Evolutionary conservation across 2,888 invertebrate genomes (phyloP).

Genomic region (Entomobrya proxima): DNA sequence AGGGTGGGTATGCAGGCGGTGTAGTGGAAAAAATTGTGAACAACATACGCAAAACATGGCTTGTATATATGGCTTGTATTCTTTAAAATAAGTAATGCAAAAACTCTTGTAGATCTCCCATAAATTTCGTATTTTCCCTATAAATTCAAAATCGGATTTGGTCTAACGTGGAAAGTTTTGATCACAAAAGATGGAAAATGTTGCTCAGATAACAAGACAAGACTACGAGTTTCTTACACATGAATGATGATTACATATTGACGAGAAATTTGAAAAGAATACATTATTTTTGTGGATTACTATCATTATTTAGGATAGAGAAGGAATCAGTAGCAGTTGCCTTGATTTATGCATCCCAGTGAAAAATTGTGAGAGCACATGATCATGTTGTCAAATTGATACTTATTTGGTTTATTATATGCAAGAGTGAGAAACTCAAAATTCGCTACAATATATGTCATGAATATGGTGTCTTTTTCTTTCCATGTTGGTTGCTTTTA

Average conservation of each 20-base stretch:
- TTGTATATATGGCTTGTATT: neutral
- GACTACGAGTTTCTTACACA: constrained; percentile 35
- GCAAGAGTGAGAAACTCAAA: too few relatives aligned
- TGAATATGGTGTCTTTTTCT: too few relatives aligned
- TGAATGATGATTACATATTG: constrained; percentile 55
- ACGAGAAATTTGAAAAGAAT: constrained; percentile 39
- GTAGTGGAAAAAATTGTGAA: neutral
- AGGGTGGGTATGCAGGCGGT: neutral
- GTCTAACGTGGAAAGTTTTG: neutral
- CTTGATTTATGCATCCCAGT: too few relatives aligned
- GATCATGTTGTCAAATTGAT: too few relatives aligned
- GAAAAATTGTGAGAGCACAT: too few relatives aligned
- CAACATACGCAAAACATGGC: neutral
- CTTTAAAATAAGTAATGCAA: neutral
- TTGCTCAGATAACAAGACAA: neutral
- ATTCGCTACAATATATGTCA: too few relatives aligned
- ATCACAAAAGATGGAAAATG: neutral
- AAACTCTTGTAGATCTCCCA: neutral
- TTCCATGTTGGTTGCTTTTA: too few relatives aligned
- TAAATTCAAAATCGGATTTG: neutral
- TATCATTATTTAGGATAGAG: constrained; percentile 13
- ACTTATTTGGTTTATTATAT: too few relatives aligned
- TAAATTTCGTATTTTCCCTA: neutral
- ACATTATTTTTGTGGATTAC: constrained; percentile 37
- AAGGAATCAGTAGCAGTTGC: constrained; percentile 19